phyloP scores from a whole-genome alignment of 2,113 vertebrate species.

The Dermatemys mawii region DNA sequence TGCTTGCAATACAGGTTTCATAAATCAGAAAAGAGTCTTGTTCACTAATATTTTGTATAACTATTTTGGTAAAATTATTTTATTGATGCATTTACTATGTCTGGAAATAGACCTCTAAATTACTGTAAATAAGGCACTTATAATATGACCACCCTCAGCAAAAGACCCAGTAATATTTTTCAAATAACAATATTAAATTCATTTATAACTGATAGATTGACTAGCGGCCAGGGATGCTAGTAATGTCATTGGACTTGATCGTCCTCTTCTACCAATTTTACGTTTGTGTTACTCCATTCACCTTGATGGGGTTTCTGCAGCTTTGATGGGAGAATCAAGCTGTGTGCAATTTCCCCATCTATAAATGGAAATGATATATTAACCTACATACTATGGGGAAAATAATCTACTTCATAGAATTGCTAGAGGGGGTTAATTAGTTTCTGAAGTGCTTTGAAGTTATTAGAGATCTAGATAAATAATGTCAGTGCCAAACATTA shows the following conservation, averaged over 20 bases:
- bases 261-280: neutral
- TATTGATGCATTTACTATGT: neutral
- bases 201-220: conserved; percentile 33
- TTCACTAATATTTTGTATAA: neutral
- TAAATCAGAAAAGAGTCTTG: neutral
- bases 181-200: conserved; percentile 7
- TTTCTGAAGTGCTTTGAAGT: neutral
- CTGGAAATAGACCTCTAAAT: neutral
- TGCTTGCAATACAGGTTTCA: neutral
- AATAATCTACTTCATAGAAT: neutral
- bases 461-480: neutral
- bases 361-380: neutral
- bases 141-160: neutral
- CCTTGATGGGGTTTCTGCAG: neutral
- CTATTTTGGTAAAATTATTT: neutral
- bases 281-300: neutral
- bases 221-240: neutral
- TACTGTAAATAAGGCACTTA: neutral
- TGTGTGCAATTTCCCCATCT: neutral
- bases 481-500: neutral
- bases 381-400: neutral
- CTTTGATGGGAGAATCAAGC: neutral
- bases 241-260: neutral
- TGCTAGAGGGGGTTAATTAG: neutral
- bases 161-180: conserved; percentile 11